Conservation (phyloP, 2,888 invertebrate genomes). For the Lysandra bellargus region DNA sequence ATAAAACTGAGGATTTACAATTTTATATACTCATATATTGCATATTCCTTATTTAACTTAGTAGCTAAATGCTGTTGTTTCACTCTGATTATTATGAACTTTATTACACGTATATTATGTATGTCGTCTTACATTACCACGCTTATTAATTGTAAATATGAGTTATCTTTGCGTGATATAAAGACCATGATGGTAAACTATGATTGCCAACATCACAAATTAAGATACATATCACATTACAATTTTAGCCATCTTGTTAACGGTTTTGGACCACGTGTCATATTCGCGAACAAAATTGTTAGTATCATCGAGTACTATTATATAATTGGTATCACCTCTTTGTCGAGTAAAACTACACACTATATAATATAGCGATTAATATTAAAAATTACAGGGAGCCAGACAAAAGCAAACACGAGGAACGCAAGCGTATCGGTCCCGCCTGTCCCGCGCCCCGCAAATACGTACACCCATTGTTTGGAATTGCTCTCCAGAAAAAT, state of each 20-base stretch:
- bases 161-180: too few species aligned
- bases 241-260: too few species aligned
- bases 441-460: conserved; percentile 47
- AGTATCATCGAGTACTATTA: too few species aligned
- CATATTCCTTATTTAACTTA: not conserved
- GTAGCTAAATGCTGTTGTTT: not conserved
- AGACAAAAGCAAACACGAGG: conserved; percentile 69
- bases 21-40: too few species aligned
- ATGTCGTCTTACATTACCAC: too few species aligned
- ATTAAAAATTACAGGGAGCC: conserved; percentile 53
- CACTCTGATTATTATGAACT: not conserved
- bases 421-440: conserved; percentile 59
- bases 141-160: too few species aligned
- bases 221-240: too few species aligned
- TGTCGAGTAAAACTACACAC: not conserved
- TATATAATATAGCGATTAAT: conserved; percentile 23
- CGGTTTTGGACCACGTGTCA: too few species aligned
- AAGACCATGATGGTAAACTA: too few species aligned
- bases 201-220: too few species aligned
- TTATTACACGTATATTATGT: not conserved
- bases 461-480: conserved; percentile 69
- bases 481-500: conserved; percentile 62
- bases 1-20: not conserved
- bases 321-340: not conserved
- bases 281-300: too few species aligned